These are phyloP conservation scores for Panagrolaimus sp. DNA, from an alignment of 1,140 invertebrate species.

Conservation along the genomic window DNA sequence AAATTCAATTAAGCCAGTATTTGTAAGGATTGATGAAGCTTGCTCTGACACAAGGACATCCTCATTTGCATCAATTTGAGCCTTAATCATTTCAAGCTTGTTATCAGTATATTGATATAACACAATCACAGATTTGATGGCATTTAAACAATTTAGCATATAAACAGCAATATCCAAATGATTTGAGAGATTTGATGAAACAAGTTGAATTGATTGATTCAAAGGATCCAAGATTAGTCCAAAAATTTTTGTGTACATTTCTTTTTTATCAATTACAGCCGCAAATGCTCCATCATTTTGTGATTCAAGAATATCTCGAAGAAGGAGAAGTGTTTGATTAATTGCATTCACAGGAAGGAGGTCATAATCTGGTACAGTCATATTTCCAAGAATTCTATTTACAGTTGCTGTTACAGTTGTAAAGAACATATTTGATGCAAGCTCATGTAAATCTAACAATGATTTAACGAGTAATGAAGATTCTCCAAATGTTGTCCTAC, in stretches of 20 bases:
- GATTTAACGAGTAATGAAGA: constrained; percentile 41
- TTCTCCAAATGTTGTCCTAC: constrained; percentile 28
- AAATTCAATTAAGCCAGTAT: constrained; percentile 81
- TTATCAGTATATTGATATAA: constrained; percentile 77
- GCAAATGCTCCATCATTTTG: constrained; percentile 52
- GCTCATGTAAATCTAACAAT: constrained; percentile 42
- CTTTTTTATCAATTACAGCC: constrained; percentile 49
- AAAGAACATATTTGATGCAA: constrained; percentile 57
- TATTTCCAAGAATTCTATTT: constrained; percentile 47
- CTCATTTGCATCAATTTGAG: constrained; percentile 80
- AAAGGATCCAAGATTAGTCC: constrained; percentile 82
- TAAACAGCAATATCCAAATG: constrained; percentile 87
- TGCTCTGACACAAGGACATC: constrained; percentile 90
- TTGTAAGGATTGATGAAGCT: constrained; percentile 80
- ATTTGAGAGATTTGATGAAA: constrained; percentile 79
- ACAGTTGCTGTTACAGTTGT: constrained; percentile 42
- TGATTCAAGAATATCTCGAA: constrained; percentile 53
- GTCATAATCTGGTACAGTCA: constrained; percentile 52
- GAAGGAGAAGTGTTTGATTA: constrained; percentile 47
- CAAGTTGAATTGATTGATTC: constrained; percentile 82
- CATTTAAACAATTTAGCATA: constrained; percentile 83
- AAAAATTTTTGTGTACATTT: constrained; percentile 67
- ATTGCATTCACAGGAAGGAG: constrained; percentile 50
- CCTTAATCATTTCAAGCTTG: constrained; percentile 77
- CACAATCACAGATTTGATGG: constrained; percentile 74